Base-by-base conservation (phyloP, 1,140 invertebrate species). In the Bombus breviceps region DNA sequence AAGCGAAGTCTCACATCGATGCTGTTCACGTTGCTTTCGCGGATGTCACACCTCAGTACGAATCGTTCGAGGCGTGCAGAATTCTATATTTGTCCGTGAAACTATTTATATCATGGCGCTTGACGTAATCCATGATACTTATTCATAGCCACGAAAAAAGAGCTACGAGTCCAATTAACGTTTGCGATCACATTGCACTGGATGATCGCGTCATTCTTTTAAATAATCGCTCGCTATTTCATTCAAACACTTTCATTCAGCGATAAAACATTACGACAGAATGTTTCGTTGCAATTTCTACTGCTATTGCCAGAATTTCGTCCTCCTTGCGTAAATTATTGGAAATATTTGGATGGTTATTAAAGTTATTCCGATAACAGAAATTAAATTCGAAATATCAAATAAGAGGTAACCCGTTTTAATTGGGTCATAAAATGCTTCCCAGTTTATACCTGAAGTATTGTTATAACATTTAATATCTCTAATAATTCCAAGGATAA, bases 41-140 rank as follows among this genome's bases (percentile, higher is more conserved):
- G 76, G 32, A 82, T 89, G 85, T 87, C 80, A 89, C 69, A 88
- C 86, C 76, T 83, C 83, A 68, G 37, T 28, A 28, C 37, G 18
- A 53, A 53, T 75, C 74, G 41, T 37, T 41, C 37, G 39, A 62
- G 53, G 32, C 80, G 75, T 13, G 62, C 80, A 39, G 71, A 79
- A 86, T 82, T 78, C 79, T 83, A 84, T 81, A 81, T 85, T 85
- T 72, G 72, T 85, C 64, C 81, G 72, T 71, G 73, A 74, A 62
- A 73, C 77, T 87, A 87, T 87, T 86, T 81, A 77, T 86, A 86
- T 28, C 78, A 28, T 73, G 39, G 74, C 78, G 84, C 75, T 62
- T 53, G 39, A 43, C 57, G 68, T 66, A 53, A 85, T 86, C 57
- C 71, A 8, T 73, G 80, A 85, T 80, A 37, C 12, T 32, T 28